Conservation (phyloP, 2,888 invertebrate species). For the Perizoma flavofasciatum region DNA sequence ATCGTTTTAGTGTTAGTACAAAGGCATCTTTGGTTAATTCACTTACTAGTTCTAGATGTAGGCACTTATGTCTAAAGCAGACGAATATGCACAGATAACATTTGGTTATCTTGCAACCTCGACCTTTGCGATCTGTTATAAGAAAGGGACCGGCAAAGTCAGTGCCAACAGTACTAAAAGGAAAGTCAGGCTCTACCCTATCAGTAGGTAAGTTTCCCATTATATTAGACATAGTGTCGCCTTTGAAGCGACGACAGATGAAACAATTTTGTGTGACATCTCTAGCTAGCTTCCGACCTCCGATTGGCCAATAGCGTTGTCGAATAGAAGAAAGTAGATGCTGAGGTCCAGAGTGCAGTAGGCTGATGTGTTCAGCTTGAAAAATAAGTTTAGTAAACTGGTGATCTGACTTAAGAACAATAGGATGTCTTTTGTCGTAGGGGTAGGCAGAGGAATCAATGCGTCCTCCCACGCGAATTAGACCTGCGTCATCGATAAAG, state of each 20-base stretch:
- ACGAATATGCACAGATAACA: conserved; percentile 23
- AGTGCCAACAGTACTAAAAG: conserved; percentile 19
- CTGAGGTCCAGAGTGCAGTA: conserved; percentile 30
- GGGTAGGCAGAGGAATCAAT: neutral
- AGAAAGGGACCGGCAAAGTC: conserved; percentile 5
- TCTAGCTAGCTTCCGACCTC: conserved; percentile 33
- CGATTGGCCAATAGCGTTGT: conserved; percentile 32
- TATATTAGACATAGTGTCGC: conserved; percentile 18
- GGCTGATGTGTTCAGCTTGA: conserved; percentile 12
- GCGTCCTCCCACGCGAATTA: conserved; percentile 14
- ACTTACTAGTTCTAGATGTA: conserved; percentile 3
- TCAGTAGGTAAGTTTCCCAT: conserved; percentile 31
- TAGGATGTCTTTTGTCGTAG: conserved; percentile 14
- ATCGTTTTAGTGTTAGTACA: neutral
- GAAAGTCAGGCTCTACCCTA: conserved; percentile 24
- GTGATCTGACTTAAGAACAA: conserved; percentile 6
- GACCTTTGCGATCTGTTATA: conserved; percentile 21
- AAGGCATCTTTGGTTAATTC: neutral
- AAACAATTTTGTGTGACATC: conserved; percentile 25
- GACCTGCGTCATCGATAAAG: conserved; percentile 3
- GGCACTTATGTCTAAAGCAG: conserved; percentile 18
- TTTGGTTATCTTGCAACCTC: conserved; percentile 18
- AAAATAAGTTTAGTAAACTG: conserved; percentile 9
- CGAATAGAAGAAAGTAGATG: conserved; percentile 22
- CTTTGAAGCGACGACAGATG: conserved; percentile 22